These are phyloP conservation scores for Petrolisthes cinctipes DNA, from an alignment of 2,888 invertebrate species.

Conservation along the genomic window DNA sequence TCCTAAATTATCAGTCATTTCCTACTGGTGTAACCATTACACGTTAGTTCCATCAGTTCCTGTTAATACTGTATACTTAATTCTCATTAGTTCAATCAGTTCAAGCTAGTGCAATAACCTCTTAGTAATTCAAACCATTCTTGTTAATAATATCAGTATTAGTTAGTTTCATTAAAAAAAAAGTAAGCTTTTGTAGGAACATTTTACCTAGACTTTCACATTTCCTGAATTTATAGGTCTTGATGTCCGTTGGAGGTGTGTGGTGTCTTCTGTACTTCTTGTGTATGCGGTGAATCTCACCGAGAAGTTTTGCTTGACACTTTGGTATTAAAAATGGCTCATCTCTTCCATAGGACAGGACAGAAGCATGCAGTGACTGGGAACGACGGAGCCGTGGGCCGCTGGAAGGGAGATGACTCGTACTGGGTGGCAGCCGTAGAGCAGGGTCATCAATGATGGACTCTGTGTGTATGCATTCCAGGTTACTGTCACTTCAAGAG, in stretches of 20 bases:
- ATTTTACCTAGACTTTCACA: constrained; percentile 12
- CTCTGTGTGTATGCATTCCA: neutral
- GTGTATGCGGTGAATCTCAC: constrained; percentile 4
- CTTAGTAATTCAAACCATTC: neutral
- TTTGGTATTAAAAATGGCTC: no score
- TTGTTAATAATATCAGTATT: neutral
- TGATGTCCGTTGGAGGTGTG: neutral
- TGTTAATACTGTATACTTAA: no score
- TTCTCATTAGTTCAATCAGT: neutral
- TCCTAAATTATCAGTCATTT: no score
- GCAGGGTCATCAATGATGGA: neutral
- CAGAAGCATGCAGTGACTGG: neutral
- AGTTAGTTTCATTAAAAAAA: neutral
- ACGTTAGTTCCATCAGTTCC: no score
- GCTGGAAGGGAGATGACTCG: neutral
- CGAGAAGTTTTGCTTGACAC: neutral
- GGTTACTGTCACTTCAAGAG: no score
- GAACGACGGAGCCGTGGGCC: neutral
- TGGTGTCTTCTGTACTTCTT: neutral
- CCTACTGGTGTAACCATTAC: no score
- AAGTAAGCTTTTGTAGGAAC: neutral
- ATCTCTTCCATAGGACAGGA: neutral
- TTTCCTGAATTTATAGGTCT: neutral
- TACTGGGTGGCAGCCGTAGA: neutral
- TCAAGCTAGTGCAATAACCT: neutral